Evolutionary conservation across 1,140 invertebrate species (phyloP).

Genomic region (Leguminivora glycinivorella): DNA sequence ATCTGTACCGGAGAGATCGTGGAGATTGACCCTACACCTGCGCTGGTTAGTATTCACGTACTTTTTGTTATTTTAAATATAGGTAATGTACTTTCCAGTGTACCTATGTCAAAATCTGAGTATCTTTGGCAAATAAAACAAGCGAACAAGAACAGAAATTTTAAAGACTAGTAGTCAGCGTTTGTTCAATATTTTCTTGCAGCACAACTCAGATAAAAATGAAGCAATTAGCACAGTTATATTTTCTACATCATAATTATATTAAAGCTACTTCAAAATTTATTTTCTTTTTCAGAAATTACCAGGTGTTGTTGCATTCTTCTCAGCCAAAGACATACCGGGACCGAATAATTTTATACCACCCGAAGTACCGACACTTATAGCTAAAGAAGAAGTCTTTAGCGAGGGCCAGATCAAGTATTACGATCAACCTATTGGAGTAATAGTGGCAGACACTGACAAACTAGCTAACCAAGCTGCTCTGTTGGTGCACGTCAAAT

Average conservation of each 20-base stretch:
- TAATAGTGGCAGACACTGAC: constrained; percentile 85
- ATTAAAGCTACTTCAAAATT: too few species aligned
- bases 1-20: constrained; percentile 80
- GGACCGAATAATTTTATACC: constrained; percentile 82
- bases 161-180: too few species aligned
- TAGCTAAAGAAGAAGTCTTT: constrained; percentile 80
- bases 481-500: constrained; percentile 84
- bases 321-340: constrained; percentile 86
- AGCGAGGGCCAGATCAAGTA: constrained; percentile 78
- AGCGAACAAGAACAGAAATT: too few species aligned
- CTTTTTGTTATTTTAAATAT: too few species aligned
- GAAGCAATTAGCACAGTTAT: too few species aligned
- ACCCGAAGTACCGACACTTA: constrained; percentile 75
- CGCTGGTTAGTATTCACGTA: constrained; percentile 80
- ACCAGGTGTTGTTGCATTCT: constrained; percentile 86
- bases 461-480: constrained; percentile 83
- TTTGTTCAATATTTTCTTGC: too few species aligned
- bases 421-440: constrained; percentile 86
- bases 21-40: constrained; percentile 81
- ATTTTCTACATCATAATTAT: too few species aligned
- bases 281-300: constrained; percentile 77
- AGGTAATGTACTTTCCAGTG: too few species aligned
- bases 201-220: too few species aligned
- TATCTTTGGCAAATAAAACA: too few species aligned
- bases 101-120: too few species aligned